Conservation (phyloP, 2,888 invertebrate species). For the Pammene fasciana region DNA sequence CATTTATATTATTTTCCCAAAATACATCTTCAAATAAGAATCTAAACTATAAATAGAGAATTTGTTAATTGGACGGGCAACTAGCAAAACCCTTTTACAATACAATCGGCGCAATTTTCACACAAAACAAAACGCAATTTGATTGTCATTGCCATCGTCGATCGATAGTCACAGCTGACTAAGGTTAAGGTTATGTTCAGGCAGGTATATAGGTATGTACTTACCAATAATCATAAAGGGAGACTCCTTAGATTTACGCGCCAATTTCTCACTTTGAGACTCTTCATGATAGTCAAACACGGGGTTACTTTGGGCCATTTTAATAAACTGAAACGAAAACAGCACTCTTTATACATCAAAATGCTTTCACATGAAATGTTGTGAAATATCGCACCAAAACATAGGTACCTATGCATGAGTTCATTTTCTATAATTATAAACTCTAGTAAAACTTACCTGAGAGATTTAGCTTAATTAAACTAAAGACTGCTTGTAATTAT, state of each 20-base stretch:
- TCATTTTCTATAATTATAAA: neutral
- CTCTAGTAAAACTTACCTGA: neutral
- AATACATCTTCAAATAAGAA: too few species aligned
- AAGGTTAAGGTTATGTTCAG: constrained; percentile 5
- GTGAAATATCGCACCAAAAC: constrained; percentile 29
- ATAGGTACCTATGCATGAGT: neutral
- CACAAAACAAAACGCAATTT: too few species aligned
- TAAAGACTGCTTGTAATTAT: neutral
- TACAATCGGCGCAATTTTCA: too few species aligned
- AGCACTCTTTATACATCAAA: constrained; percentile 33
- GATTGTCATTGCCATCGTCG: neutral
- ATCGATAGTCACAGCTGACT: constrained; percentile 15
- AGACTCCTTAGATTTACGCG: constrained; percentile 87
- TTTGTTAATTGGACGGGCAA: too few species aligned
- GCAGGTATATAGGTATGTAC: constrained; percentile 47
- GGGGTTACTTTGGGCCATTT: constrained; percentile 66
- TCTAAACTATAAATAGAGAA: too few species aligned
- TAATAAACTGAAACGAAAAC: constrained; percentile 42
- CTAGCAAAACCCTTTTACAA: too few species aligned
- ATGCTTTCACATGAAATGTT: constrained; percentile 26
- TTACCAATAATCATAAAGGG: constrained; percentile 89
- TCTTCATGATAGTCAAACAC: constrained; percentile 83
- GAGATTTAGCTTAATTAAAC: neutral
- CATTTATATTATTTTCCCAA: too few species aligned
- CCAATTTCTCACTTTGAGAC: constrained; percentile 77